Conservation (phyloP, 2,113 vertebrate genomes). For the Sclerurus mexicanus region DNA sequence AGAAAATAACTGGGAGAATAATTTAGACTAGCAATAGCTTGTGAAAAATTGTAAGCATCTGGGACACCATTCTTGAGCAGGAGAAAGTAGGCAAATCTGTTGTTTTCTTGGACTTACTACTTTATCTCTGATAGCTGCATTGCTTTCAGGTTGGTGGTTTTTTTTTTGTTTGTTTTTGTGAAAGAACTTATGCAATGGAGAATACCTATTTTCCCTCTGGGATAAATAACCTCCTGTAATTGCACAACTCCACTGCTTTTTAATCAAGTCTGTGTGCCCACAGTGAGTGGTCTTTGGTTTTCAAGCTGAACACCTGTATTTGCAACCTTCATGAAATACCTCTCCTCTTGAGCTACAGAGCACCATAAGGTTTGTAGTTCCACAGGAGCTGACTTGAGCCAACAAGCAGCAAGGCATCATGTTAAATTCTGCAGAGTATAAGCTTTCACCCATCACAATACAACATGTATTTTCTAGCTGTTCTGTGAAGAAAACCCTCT, state of each 20-base stretch:
- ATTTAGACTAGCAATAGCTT: not conserved
- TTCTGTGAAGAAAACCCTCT: not conserved
- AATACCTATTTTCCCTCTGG: not conserved
- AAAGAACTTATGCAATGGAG: constrained; percentile 15
- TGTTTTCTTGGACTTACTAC: constrained; percentile 4
- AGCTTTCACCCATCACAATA: not conserved
- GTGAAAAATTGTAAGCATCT: constrained; percentile 34
- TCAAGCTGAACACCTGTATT: not conserved
- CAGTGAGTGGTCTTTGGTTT: not conserved
- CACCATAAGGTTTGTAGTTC: not conserved
- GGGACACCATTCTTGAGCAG: not conserved
- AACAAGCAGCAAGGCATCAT: not conserved
- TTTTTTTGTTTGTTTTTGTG: not conserved
- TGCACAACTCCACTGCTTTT: not conserved
- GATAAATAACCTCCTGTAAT: constrained; percentile 4
- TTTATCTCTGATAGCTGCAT: not conserved
- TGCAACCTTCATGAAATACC: not conserved
- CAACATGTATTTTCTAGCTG: not conserved
- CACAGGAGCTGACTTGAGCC: not conserved
- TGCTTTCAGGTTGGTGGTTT: not conserved
- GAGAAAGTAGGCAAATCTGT: not conserved
- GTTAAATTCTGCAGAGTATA: not conserved
- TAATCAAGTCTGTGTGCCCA: not conserved
- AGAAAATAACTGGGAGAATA: not conserved
- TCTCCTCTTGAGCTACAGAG: not conserved